Base-by-base conservation (phyloP, 2,797 vertebrate genomes). In the Coracias cyanogaster region DNA sequence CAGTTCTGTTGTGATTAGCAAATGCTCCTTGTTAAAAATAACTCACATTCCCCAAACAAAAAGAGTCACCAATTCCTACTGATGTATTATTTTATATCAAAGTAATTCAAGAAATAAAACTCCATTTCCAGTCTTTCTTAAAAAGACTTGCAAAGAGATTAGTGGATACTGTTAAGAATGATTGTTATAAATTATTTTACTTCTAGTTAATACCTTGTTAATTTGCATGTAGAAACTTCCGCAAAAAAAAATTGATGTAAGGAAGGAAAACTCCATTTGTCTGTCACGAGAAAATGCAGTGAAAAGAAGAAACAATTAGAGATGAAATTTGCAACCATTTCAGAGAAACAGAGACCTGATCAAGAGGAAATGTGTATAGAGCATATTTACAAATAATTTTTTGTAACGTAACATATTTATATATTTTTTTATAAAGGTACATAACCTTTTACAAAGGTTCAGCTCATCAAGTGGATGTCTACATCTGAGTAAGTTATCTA, bases 151-250 rank as follows among this genome's bases (percentile, higher is more conserved):
- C 18, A 20, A 60, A 66, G 19, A 62, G 1, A 3, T 35, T 79
- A 76, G 73, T 70, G 19, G 37, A 49, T 70, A 35, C 18, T 16
- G 24, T 49, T 41, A 82, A 76, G 16, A 3, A 69, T 66, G 5
- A 3, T 76, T 57, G 8, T 45, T 69, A 62, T 37, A 84, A 71
- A 43, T 86, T 20, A 37, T 61, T 83, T 90, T 84, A 1, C 16
- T 86, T 52, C 21, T 65, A 83, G 45, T 73, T 87, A 95, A 74
- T 84, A 57, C 29, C 57, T 67, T 91, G 41, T 92, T 92, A 83
- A 86, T 96, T 92, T 97, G 96, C 70, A 93, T 86, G 64, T 73
- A 95, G 61, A 96, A 96, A 67, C 52, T 93, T 89, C 60, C 97
- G 76, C 21, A 24, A 22, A 94, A 96, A 97, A 96, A 97, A 96